Base-by-base conservation (phyloP, 2,797 vertebrate genomes). In the Salarias fasciatus region DNA sequence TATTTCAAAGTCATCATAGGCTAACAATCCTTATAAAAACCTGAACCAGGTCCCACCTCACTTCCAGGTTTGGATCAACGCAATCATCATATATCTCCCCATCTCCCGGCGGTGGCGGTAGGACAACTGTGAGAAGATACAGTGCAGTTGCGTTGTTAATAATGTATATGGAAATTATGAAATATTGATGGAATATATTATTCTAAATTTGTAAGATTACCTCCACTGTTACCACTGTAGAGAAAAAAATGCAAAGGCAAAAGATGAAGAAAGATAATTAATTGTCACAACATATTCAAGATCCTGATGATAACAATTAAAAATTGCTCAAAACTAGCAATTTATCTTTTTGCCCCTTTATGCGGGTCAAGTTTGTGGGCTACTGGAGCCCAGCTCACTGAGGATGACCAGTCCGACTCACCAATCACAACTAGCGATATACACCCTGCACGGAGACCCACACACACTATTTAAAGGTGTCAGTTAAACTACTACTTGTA, bases 41-140 rank as follows among this genome's bases (percentile, higher is more conserved):
- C 18, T 6, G 9, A 44, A 53, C 15, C 4, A 63, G 14, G 48
- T 79, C 84, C 67, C 88, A 98, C 97, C 90, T 90, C 45, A 89
- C 53, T 15, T 71, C 81, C 46, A 77, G 38, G n/a, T 88, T 92
- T 41, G 92, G 87, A 15, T 95, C 93, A 5, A 93, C 81, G 36
- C 96, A 69, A 11, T 95, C 96, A 52, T 97, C 94, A 37, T 98
- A 98, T 69, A 98, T 93, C 12, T 97, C 96, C 5, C 82, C 91
- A 0, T 87, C 91, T 11, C 82, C 79, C 40, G 91, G 87, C 13
- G 91, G 91, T 5, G 92, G 90, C 0, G 93, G 93, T 8, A 96
- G 90, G 15, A 86, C 49, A 2, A 91, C 95, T 97, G 82, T 15
- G 77, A 51, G 35, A 53, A 43, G 2, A 51, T 68, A 29, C 4